Conservation (phyloP, 2,888 invertebrate species). For the Nineta flava region DNA sequence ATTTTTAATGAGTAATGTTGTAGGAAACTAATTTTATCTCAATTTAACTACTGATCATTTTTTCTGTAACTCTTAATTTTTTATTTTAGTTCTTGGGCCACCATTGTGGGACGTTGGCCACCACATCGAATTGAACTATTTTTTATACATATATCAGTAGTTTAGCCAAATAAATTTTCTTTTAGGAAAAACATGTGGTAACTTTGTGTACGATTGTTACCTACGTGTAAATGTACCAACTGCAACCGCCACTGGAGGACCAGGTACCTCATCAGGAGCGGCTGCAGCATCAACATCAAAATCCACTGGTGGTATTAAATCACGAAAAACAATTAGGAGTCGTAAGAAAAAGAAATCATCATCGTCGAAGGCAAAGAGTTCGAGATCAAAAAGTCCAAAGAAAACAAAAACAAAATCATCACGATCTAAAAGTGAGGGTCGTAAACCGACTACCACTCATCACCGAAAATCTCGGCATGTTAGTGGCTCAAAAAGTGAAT, state of each 20-base stretch:
- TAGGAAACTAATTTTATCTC: too few species aligned
- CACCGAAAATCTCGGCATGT: not conserved
- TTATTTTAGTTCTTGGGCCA: too few species aligned
- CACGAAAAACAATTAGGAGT: not conserved
- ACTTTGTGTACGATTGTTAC: slow-evolving; percentile 40
- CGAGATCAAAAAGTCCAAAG: not conserved
- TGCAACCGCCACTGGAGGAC: slow-evolving; percentile 6
- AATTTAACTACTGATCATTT: too few species aligned
- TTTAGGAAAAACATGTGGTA: slow-evolving; percentile 34
- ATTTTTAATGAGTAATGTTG: too few species aligned
- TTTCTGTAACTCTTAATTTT: not conserved
- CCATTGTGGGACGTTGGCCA: too few species aligned
- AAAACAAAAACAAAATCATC: not conserved
- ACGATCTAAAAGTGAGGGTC: slow-evolving; percentile 2
- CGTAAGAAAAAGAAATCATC: not conserved
- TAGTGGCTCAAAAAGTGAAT: slow-evolving; percentile 3
- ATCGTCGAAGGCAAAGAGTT: not conserved
- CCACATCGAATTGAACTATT: too few species aligned
- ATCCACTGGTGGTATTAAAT: not conserved
- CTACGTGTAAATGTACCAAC: slow-evolving; percentile 27
- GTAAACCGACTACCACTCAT: not conserved
- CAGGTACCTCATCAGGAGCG: not conserved
- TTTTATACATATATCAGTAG: not conserved
- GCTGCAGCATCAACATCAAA: not conserved
- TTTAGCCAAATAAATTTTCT: slow-evolving; percentile 7